Base-by-base conservation (phyloP, 1,140 invertebrate species). In the Monomorium pharaonis region DNA sequence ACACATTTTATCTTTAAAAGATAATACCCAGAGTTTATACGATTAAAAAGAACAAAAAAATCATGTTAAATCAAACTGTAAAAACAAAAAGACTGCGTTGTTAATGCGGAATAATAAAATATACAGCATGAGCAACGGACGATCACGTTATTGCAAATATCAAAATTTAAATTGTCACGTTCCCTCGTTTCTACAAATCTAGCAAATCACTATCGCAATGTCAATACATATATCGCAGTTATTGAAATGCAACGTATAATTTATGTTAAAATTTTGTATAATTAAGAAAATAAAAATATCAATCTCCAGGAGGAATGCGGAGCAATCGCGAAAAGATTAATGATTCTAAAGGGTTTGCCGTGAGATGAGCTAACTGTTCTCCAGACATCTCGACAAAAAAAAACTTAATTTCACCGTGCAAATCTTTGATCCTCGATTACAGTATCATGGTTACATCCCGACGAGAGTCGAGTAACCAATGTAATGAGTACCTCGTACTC, bases 401-500 rank as follows among this genome's bases (percentile, higher is more conserved):
- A 78, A 80, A 44, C 72, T 78, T 72, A 56, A 70, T 56, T 70
- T 56, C 49, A 42, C 44, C 44, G 10, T 24, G 67, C 10, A 65
- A 63, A 63, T 47, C 75, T 77, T 77, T 77, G 49, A 81, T 70
- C 14, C 24, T 56, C 65, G 24, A 72, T 70, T 70, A 69, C 12
- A 37, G 51, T 81, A 81, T 81, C 49, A 33, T 24, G 49, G 33
- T 72, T 72, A 44, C 33, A 30, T 72, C 42, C 27, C 18, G 21
- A 74, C 30, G 24, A 81, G 33, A 56, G 24, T 62, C 24, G 33
- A 67, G n/a, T 67, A 37, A 51, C 16, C 18, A 6, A 37, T 37
- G 21, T 69, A 80, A 80, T 37, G 9, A 21, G 49, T 67, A 63
- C 49, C 56, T 58, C 3, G 77, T 37, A 70, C 24, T 70, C 33